A percentile compares a stretch with the other conserved stretches of the same genome.
These are phyloP conservation scores for Dicentrarchus labrax DNA, from an alignment of 2,113 vertebrate species.

Conservation along the genomic window DNA sequence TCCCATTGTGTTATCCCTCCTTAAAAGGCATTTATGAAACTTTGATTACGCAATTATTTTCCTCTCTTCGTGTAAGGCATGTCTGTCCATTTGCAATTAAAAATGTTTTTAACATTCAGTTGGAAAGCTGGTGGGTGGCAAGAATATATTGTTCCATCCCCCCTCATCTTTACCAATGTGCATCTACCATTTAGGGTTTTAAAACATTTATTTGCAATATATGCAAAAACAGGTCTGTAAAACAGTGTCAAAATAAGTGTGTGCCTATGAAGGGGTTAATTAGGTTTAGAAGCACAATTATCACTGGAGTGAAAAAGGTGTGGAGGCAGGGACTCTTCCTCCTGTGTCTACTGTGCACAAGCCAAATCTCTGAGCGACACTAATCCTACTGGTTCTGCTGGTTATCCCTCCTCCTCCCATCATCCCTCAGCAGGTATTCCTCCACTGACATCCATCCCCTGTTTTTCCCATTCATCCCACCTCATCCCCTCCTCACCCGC, in stretches of 20 bases:
- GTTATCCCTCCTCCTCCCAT: slow-evolving; percentile 64
- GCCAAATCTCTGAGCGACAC: slow-evolving; percentile 78
- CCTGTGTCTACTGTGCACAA: slow-evolving; percentile 56
- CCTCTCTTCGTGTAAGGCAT: not conserved
- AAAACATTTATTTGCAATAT: no score
- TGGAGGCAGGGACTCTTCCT: slow-evolving; percentile 47
- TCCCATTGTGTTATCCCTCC: not conserved
- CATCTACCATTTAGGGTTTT: no score
- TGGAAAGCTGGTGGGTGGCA: not conserved
- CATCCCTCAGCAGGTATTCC: slow-evolving; percentile 70
- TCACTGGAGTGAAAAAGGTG: slow-evolving; percentile 60
- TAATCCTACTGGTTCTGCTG: slow-evolving; percentile 81
- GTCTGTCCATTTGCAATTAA: not conserved
- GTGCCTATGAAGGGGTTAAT: slow-evolving; percentile 29
- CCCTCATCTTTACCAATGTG: not conserved
- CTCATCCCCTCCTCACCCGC: slow-evolving; percentile 48
- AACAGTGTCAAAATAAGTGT: slow-evolving; percentile 1
- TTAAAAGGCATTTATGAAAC: not conserved
- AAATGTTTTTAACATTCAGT: not conserved
- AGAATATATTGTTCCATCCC: not conserved
- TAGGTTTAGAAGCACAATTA: slow-evolving; percentile 64
- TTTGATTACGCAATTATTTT: not conserved
- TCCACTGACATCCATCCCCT: slow-evolving; percentile 48
- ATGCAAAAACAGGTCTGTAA: not conserved
- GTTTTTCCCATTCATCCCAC: slow-evolving; percentile 50